A percentile compares a stretch with the other conserved stretches of the same genome.
Conservation (phyloP, 2,113 vertebrate genomes). For the Phyllostomus discolor region DNA sequence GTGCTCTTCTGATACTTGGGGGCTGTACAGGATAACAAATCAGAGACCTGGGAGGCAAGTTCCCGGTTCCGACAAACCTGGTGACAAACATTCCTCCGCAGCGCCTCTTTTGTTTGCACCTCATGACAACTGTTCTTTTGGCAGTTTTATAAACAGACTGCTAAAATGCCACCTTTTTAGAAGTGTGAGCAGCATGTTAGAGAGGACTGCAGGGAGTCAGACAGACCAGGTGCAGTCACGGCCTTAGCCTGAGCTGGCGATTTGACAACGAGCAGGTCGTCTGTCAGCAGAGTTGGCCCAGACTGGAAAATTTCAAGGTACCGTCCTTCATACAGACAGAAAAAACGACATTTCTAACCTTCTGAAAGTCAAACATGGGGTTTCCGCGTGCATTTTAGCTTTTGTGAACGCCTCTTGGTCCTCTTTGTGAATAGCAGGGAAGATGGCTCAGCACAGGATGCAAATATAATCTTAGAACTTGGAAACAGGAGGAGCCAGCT, state of each 20-base stretch:
- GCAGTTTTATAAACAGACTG: constrained; percentile 71
- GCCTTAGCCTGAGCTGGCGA: not conserved
- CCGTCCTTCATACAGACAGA: not conserved
- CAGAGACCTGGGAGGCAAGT: not conserved
- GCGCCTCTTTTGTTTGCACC: constrained; percentile 36
- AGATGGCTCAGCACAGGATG: not conserved
- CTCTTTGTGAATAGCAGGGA: not conserved
- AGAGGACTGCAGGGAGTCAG: not conserved
- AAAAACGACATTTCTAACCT: not conserved
- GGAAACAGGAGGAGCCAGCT: not conserved
- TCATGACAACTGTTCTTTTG: constrained; percentile 51
- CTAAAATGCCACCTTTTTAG: constrained; percentile 55
- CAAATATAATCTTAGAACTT: not conserved
- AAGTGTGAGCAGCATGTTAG: constrained; percentile 24
- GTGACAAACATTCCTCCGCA: not conserved
- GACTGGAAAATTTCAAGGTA: not conserved
- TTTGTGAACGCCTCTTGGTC: not conserved
- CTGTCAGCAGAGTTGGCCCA: not conserved
- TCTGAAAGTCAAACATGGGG: not conserved
- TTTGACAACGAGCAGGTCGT: not conserved
- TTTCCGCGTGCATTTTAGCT: not conserved
- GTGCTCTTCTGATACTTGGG: not conserved
- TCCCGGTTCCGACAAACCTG: not conserved
- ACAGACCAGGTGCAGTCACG: not conserved
- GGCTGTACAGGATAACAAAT: not conserved